A percentile compares a stretch with the other conserved stretches of the same genome.
phyloP scores from a whole-genome alignment of 2,888 invertebrate genomes.

The Drosophila atroscutellata region DNA sequence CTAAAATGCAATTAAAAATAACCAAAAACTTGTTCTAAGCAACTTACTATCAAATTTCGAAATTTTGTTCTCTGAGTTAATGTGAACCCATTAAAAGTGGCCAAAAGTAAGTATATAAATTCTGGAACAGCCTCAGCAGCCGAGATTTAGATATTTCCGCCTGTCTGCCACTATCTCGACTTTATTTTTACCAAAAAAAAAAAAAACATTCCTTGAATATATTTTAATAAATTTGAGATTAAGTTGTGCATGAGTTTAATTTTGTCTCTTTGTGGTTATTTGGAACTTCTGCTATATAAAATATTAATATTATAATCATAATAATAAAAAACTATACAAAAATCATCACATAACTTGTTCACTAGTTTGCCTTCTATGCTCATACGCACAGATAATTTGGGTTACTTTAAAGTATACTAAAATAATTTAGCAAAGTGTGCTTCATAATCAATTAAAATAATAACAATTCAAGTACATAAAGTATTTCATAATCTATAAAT shows the following conservation, averaged over 20 bases:
- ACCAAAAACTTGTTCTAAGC: conserved; percentile 8
- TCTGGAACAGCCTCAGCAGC: not conserved
- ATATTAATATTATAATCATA: not conserved
- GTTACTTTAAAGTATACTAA: no score
- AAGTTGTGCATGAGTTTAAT: conserved; percentile 35
- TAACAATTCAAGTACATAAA: not conserved
- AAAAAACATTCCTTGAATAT: conserved; percentile 35
- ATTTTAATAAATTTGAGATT: no score
- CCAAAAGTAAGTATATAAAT: not conserved
- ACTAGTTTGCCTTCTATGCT: no score
- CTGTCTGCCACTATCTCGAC: not conserved
- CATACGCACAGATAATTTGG: no score
- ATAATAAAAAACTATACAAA: no score
- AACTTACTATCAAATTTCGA: not conserved
- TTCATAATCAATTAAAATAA: not conserved
- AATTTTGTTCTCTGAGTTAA: not conserved
- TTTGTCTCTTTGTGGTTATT: conserved; percentile 58
- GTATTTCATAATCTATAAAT: not conserved
- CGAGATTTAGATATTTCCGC: not conserved
- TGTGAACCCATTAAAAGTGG: not conserved
- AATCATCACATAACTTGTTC: no score
- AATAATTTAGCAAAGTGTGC: no score
- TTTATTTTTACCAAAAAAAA: not conserved
- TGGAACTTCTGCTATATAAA: conserved; percentile 75
- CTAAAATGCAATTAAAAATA: conserved; percentile 61